Evolutionary conservation across 2,888 invertebrate species (phyloP), one percentile per base, ranked within the genome.

Genomic region (Pseudococcus jackbeardsleyi): DNA sequence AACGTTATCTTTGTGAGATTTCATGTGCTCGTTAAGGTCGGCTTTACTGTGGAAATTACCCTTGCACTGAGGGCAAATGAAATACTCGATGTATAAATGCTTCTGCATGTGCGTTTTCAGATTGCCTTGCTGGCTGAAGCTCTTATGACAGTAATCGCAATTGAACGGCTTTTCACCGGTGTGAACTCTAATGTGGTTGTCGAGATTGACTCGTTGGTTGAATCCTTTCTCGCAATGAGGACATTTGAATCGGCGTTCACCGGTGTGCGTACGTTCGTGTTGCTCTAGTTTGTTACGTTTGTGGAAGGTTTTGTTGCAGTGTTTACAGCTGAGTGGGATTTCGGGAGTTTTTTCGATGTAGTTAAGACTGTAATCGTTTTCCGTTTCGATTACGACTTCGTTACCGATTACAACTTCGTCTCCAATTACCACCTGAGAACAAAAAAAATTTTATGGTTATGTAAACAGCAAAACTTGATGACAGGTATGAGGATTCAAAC

Each of bases 91-190:
- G 54, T 85, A 88, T 68, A 88, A 59, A 72, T 88, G 88, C 50
- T 88, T 88, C 59, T 88, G 88, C 84, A 88, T 88, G 54, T 88
- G 88, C 48, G 88, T 88, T 85, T 88, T 88, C 48, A 88, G 39
- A 19, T 88, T 88, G 42, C 88, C 88, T 77, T 88, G 88, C 39
- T 88, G 88, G 17, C 88, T 88, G 85, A 88, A 88, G 72, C 88
- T 68, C 50, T 88, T 88, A 1, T 22, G 0, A 46, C 88, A 88
- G 33, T 72, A 88, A 1, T 59, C 84, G 50, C 88, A 88, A 12
- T 19, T 33, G 77, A 88, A 88, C 33, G 88, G 88, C n/a, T 88
- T 88, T 26, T 88, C 88, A 54, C 88, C 88, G 77, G 88, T 88
- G n/a, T 88, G 88, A 7, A 88, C 88, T 46, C 88, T 85, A 7